Evolutionary conservation across 2,797 vertebrate species (phyloP).

Genomic region (Coccyzus lansbergi): DNA sequence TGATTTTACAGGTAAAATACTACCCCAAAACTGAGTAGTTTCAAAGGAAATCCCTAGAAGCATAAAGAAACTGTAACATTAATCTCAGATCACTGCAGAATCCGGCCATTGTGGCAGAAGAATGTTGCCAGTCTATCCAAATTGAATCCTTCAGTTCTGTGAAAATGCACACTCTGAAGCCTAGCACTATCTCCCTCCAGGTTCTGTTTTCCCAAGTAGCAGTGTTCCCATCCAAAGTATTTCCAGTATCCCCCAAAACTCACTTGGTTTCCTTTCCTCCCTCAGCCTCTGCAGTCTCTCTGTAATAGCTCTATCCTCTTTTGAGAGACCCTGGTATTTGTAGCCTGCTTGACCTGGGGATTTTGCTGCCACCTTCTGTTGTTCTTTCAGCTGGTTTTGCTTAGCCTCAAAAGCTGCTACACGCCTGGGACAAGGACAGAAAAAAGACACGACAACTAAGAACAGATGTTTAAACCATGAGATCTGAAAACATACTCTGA

Average conservation of each 20-base stretch:
- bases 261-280: conserved; percentile 89
- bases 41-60: neutral
- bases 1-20: neutral
- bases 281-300: conserved; percentile 91
- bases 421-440: conserved; percentile 79
- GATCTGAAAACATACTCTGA: neutral
- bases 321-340: conserved; percentile 77
- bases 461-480: neutral
- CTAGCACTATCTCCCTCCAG: neutral
- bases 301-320: conserved; percentile 88
- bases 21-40: neutral
- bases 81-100: neutral
- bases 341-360: neutral
- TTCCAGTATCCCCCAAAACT: conserved; percentile 34
- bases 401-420: conserved; percentile 91
- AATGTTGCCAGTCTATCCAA: neutral
- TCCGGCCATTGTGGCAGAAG: neutral
- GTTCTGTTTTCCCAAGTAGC: neutral
- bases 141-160: neutral
- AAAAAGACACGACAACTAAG: neutral
- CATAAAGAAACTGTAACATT: neutral
- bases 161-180: neutral
- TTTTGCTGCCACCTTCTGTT: conserved; percentile 23
- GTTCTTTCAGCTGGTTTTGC: conserved; percentile 76
- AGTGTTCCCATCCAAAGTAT: neutral